Conservation (phyloP, 1,140 invertebrate species). For the Formica exsecta region DNA sequence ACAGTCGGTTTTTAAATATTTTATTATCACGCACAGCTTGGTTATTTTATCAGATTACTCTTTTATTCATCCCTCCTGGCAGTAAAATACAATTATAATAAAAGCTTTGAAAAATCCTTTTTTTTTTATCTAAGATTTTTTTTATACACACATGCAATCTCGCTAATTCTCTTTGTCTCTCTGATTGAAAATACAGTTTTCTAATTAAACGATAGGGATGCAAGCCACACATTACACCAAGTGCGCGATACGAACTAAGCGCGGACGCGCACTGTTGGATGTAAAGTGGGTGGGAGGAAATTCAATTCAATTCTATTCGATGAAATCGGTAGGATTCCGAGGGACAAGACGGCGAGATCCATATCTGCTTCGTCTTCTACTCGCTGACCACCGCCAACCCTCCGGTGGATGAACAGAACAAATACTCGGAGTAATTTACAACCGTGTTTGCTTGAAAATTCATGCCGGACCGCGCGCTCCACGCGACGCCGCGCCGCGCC, state of each 20-base stretch:
- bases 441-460: constrained; percentile 70
- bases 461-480: constrained; percentile 44
- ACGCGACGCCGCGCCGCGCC: constrained; percentile 7
- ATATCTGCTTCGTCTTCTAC: background rate
- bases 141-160: background rate
- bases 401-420: constrained; percentile 51
- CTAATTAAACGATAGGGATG: background rate
- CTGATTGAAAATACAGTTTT: background rate
- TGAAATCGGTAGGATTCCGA: background rate
- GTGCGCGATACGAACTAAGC: background rate
- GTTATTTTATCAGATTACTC: background rate
- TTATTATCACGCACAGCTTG: background rate
- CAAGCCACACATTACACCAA: background rate
- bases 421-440: constrained; percentile 71
- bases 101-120: background rate
- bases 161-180: background rate
- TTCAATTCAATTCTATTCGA: constrained; percentile 52
- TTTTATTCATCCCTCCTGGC: background rate
- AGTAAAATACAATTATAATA: background rate
- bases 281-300: background rate
- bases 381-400: constrained; percentile 17
- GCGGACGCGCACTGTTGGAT: background rate
- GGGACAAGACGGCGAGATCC: background rate
- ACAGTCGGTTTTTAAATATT: constrained; percentile 4
- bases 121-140: background rate